A percentile compares a stretch with the other conserved stretches of the same genome.
phyloP scores from a whole-genome alignment of 2,113 vertebrate genomes.

The Scortum barcoo region DNA sequence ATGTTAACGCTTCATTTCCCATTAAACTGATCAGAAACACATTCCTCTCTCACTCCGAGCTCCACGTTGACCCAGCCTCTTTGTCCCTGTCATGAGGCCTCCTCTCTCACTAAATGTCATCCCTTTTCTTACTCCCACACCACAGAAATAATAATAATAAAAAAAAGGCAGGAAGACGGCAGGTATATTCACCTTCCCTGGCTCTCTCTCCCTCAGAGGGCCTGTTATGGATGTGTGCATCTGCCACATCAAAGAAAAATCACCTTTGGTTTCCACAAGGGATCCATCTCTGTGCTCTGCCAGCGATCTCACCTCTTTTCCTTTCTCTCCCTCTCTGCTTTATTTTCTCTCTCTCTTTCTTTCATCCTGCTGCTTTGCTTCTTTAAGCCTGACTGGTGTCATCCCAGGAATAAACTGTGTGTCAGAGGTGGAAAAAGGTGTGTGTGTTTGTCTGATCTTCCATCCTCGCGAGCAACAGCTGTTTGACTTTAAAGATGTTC shows the following conservation, averaged over 20 bases:
- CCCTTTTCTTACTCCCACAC: background rate
- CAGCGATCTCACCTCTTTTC: conserved; percentile 16
- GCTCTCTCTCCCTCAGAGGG: conserved; percentile 14
- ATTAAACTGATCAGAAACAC: background rate
- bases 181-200: conserved; percentile 39
- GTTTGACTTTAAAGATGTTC: conserved; percentile 23
- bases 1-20: background rate
- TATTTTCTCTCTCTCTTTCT: conserved; percentile 21
- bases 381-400: conserved; percentile 57
- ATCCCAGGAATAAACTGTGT: conserved; percentile 33
- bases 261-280: conserved; percentile 30
- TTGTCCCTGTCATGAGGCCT: conserved; percentile 5
- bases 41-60: background rate
- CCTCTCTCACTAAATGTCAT: conserved; percentile 45
- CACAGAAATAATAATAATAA: background rate
- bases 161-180: conserved; percentile 16
- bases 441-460: conserved; percentile 13
- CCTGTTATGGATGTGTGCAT: conserved; percentile 50
- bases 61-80: conserved; percentile 12
- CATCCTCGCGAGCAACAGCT: conserved; percentile 19
- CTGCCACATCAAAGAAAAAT: conserved; percentile 66
- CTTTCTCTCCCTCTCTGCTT: conserved; percentile 15
- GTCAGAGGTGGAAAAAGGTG: conserved; percentile 23
- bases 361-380: conserved; percentile 42
- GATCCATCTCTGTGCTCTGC: conserved; percentile 26